Evolutionary conservation across 2,888 invertebrate species (phyloP), one percentile per base, ranked within the genome.

Genomic region (Phorcus lineatus): DNA sequence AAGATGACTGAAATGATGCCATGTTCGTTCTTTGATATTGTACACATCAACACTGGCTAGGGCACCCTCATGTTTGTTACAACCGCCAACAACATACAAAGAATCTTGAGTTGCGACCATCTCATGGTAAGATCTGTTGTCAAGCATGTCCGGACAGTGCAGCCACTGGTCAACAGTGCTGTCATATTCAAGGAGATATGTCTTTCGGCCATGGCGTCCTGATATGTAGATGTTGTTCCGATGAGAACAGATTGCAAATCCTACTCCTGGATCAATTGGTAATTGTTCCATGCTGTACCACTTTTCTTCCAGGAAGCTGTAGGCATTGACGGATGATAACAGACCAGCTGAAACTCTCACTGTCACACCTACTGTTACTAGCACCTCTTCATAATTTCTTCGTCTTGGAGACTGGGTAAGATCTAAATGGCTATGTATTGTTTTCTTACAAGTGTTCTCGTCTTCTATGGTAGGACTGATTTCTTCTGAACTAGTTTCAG

Each of bases 31-130:
- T 2, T 74, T 40, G 2, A 81, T 79, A 66, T 80, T 79, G 77
- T 86, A 86, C 24, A 81, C 80, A 28, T 82, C 82, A 24, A 85
- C 79, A 52, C 83, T 77, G 24, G 83, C 81, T 19, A 82, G 75
- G n/a, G 83, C 82, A 11, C 83, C 84, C 24, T 83, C 83, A 0
- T 80, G 79, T 22, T 85, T 83, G 77, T 83, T 86, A 78, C 85
- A 86, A 3, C 86, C 86, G 40, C 86, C 84, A 9, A 86, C 82
- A 16, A 82, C 83, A 74, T 85, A 85, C n/a, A 85, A 77, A 16
- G 66, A 78, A 53, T 82, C 80, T 19, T 78, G 80, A 6, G 78
- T 74, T 11, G 84, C 80, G 28, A 85, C 82, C 86, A 86, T 82
- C 31, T 82, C 84, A 77, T 86, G 86, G 24, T 84, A 85, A 13